Percentiles rank a stretch among this genome's conserved stretches.
phyloP scores from a whole-genome alignment of 2,888 invertebrate species.

The Carpatolechia fugitivella region DNA sequence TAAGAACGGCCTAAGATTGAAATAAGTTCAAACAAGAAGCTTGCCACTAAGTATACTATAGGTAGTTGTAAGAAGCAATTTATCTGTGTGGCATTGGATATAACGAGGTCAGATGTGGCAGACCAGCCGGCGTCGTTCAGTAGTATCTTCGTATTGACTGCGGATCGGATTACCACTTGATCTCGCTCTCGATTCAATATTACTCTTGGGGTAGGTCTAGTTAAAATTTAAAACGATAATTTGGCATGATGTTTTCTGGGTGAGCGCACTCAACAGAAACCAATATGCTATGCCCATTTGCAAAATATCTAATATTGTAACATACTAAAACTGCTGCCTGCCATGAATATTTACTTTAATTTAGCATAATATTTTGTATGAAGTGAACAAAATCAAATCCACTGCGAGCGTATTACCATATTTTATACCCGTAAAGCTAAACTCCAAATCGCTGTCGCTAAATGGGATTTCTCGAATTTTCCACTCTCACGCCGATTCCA shows the following conservation, averaged over 20 bases:
- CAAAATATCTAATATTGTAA: no score
- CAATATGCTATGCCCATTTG: no score
- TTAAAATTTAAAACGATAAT: no score
- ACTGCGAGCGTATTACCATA: background rate
- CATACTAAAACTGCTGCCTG: no score
- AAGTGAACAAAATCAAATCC: background rate
- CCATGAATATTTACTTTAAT: no score
- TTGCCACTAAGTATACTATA: no score
- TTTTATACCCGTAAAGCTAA: no score
- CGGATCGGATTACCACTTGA: background rate
- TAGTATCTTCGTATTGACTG: background rate
- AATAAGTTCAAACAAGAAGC: no score
- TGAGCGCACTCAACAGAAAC: no score
- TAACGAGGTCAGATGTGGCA: conserved; percentile 18
- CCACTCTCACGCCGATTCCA: background rate
- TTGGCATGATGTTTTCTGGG: no score
- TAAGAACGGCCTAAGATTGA: no score
- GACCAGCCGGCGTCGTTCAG: conserved; percentile 13
- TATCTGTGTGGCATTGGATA: background rate
- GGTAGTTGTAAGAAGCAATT: background rate
- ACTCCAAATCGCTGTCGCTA: background rate
- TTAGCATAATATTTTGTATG: no score
- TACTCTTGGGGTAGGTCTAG: background rate
- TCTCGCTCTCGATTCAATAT: background rate
- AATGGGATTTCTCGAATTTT: background rate